phyloP scores from a whole-genome alignment of 2,797 vertebrate genomes.

The Melanotaenia maccullochi region DNA sequence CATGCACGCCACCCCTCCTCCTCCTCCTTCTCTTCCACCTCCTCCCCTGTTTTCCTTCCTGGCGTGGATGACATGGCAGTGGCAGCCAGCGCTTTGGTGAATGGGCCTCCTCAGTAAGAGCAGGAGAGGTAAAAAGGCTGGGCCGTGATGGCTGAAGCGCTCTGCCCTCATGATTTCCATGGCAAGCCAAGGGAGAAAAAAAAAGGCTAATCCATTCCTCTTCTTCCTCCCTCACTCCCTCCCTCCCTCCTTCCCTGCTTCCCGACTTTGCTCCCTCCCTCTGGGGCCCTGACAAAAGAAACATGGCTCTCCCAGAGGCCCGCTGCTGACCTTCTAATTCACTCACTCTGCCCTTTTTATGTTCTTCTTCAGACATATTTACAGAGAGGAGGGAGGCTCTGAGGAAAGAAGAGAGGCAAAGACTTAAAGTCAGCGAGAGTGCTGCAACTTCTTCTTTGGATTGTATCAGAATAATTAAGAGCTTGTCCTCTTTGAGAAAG shows the following conservation, averaged over 20 bases:
- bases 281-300: constrained; percentile 85
- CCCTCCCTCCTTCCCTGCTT: constrained; percentile 42
- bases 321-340: constrained; percentile 86
- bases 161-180: constrained; percentile 83
- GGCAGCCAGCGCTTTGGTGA: constrained; percentile 52
- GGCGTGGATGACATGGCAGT: constrained; percentile 64
- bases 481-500: constrained; percentile 19
- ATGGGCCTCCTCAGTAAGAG: constrained; percentile 66
- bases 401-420: constrained; percentile 43
- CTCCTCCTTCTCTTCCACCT: constrained; percentile 26
- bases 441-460: constrained; percentile 17
- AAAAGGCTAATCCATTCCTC: constrained; percentile 43
- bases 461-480: constrained; percentile 33
- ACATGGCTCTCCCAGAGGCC: constrained; percentile 84
- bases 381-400: constrained; percentile 49
- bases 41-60: constrained; percentile 78
- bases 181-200: constrained; percentile 78
- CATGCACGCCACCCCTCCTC: constrained; percentile 27
- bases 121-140: constrained; percentile 48
- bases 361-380: constrained; percentile 78
- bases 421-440: constrained; percentile 51
- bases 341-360: constrained; percentile 85
- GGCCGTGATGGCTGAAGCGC: constrained; percentile 57
- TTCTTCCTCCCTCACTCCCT: constrained; percentile 34
- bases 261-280: constrained; percentile 64